A percentile compares a stretch with the other conserved stretches of the same genome.
These are phyloP conservation scores for Eudorcas thomsonii DNA, from an alignment of 2,113 vertebrate species.

Conservation along the genomic window DNA sequence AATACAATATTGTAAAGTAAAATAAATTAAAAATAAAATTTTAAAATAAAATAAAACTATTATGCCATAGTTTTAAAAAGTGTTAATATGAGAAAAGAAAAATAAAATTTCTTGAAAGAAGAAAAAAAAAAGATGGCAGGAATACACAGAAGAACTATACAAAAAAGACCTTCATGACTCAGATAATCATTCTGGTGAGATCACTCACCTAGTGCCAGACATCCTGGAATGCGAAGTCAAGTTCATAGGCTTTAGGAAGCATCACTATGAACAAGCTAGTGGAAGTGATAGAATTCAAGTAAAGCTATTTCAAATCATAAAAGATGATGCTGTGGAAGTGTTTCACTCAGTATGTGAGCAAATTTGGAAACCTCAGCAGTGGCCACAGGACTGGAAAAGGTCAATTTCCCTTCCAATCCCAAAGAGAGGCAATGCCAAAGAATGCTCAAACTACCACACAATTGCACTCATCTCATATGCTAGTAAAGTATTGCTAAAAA, in stretches of 20 bases:
- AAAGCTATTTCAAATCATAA: not conserved
- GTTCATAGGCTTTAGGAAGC: not conserved
- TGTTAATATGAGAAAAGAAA: too few species aligned
- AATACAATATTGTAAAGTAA: too few species aligned
- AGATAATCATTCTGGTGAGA: not conserved
- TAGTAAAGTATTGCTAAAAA: not conserved
- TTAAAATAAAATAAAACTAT: too few species aligned
- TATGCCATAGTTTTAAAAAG: too few species aligned
- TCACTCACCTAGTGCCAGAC: not conserved
- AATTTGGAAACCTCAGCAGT: not conserved
- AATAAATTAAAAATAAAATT: too few species aligned
- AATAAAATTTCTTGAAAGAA: too few species aligned
- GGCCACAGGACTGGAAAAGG: not conserved
- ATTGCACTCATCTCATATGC: not conserved
- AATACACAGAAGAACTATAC: not conserved
- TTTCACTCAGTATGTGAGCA: fast-evolving
- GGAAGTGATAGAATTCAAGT: not conserved
- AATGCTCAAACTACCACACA: not conserved
- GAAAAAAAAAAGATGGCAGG: not conserved
- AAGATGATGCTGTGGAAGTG: not conserved
- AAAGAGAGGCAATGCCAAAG: not conserved
- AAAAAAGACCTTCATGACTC: not conserved
- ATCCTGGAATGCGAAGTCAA: not conserved
- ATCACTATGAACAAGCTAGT: not conserved
- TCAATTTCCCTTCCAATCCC: not conserved